Evolutionary conservation across 2,113 vertebrate genomes (phyloP).

Genomic region (Mugil cephalus): DNA sequence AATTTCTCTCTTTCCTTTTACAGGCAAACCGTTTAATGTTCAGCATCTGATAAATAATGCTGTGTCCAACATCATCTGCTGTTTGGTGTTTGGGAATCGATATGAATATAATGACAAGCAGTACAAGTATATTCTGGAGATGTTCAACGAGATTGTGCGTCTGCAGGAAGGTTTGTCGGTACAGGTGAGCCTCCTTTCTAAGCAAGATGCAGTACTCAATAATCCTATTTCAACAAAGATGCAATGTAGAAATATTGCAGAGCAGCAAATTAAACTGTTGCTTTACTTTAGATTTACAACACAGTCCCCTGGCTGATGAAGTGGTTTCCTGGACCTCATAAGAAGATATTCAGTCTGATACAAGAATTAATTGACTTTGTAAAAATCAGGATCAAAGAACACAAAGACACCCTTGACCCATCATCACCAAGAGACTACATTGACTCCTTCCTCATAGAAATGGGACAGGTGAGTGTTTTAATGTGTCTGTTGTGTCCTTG

Average conservation of each 20-base stretch:
- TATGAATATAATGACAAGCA: slow-evolving; percentile 66
- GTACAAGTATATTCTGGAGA: slow-evolving; percentile 25
- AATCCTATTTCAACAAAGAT: not conserved
- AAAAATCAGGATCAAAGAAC: slow-evolving; percentile 69
- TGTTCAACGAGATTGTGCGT: not conserved
- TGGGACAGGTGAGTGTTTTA: slow-evolving; percentile 81
- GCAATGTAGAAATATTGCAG: no score
- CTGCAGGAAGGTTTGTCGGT: slow-evolving; percentile 23
- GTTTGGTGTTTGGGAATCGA: slow-evolving; percentile 69
- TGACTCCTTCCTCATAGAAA: slow-evolving; percentile 87
- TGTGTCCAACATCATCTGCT: slow-evolving; percentile 79
- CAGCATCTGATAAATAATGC: slow-evolving; percentile 84
- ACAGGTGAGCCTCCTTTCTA: slow-evolving; percentile 48
- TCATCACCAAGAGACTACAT: slow-evolving; percentile 85
- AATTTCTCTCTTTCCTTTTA: slow-evolving; percentile 9
- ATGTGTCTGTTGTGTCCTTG: not conserved
- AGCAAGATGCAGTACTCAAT: not conserved
- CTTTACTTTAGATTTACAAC: slow-evolving; percentile 78
- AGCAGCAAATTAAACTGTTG: not conserved
- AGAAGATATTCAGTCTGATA: slow-evolving; percentile 57
- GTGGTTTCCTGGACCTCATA: slow-evolving; percentile 84
- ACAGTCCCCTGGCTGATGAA: slow-evolving; percentile 79
- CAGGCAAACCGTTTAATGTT: slow-evolving; percentile 85
- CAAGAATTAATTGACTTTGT: slow-evolving; percentile 60
- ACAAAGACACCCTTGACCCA: slow-evolving; percentile 83